A percentile compares a stretch with the other conserved stretches of the same genome.
Evolutionary conservation across 2,888 invertebrate genomes (phyloP).

Genomic region (Sialis lutaria): DNA sequence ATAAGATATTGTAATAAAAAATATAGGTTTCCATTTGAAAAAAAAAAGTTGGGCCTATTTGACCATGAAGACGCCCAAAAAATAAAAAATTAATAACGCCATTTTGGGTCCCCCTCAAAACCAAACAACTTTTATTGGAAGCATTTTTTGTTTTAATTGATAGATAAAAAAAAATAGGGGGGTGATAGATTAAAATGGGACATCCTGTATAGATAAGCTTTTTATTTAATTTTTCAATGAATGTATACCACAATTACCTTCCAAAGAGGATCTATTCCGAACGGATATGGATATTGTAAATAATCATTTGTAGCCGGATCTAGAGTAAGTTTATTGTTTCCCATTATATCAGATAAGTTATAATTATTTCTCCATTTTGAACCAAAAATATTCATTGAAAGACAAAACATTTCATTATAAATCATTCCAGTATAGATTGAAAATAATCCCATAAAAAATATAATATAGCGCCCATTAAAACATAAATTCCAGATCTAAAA

Average conservation of each 20-base stretch:
- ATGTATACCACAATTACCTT: conserved; percentile 24
- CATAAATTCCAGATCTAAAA: conserved; percentile 90
- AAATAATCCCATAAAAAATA: conserved; percentile 53
- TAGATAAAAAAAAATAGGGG: no score
- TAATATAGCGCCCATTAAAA: conserved; percentile 55
- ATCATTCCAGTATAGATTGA: conserved; percentile 57
- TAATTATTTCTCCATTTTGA: conserved; percentile 38
- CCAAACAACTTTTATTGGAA: no score
- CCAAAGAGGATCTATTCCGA: conserved; percentile 59
- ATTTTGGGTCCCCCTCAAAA: no score
- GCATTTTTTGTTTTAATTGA: no score
- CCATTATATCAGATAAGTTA: background rate
- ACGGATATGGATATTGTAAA: conserved; percentile 36
- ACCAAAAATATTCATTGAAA: conserved; percentile 50
- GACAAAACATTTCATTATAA: conserved; percentile 58
- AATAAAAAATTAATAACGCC: no score
- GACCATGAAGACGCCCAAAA: no score
- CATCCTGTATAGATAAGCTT: no score
- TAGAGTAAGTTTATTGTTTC: conserved; percentile 17
- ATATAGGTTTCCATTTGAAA: no score
- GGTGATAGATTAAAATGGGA: no score
- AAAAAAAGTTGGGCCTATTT: no score
- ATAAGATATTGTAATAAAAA: no score
- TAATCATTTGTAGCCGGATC: conserved; percentile 28
- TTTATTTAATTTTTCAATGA: background rate